A percentile compares a stretch with the other conserved stretches of the same genome.
phyloP scores from a whole-genome alignment of 2,113 vertebrate genomes.

The Sylvietta virens region DNA sequence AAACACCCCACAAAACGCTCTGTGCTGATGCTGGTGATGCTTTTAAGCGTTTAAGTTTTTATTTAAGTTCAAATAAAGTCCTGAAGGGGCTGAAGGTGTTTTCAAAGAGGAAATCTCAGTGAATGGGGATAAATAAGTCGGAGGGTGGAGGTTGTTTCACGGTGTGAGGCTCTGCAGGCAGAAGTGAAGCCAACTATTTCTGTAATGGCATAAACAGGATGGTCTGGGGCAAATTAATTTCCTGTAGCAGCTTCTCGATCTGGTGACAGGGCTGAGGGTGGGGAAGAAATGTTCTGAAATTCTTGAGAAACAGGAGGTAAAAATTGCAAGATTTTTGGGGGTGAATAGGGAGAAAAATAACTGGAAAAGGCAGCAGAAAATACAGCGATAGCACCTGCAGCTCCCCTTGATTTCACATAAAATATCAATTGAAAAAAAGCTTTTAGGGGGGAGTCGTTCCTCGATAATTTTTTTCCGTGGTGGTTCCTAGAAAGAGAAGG shows the following conservation, averaged over 20 bases:
- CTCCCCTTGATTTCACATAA: background rate
- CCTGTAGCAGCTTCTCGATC: background rate
- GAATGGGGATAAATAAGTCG: background rate
- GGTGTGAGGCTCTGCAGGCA: background rate
- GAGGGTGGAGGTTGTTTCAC: background rate
- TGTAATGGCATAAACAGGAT: background rate
- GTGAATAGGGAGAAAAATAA: background rate
- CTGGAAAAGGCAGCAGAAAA: background rate
- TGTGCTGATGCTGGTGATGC: background rate
- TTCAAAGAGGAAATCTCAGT: background rate
- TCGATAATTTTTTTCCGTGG: background rate
- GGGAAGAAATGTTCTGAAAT: background rate
- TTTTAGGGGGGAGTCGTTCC: background rate
- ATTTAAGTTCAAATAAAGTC: background rate
- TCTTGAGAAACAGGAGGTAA: background rate
- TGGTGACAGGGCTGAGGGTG: background rate
- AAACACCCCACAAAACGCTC: background rate
- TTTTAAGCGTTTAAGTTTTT: background rate
- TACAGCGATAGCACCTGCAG: background rate
- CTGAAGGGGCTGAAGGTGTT: background rate
- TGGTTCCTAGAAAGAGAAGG: background rate
- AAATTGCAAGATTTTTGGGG: background rate
- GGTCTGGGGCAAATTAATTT: slow-evolving; percentile 41
- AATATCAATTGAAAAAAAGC: background rate
- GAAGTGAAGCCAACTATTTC: background rate